Evolutionary conservation across 2,797 vertebrate genomes (phyloP).

Genomic region (Melanotaenia maccullochi): DNA sequence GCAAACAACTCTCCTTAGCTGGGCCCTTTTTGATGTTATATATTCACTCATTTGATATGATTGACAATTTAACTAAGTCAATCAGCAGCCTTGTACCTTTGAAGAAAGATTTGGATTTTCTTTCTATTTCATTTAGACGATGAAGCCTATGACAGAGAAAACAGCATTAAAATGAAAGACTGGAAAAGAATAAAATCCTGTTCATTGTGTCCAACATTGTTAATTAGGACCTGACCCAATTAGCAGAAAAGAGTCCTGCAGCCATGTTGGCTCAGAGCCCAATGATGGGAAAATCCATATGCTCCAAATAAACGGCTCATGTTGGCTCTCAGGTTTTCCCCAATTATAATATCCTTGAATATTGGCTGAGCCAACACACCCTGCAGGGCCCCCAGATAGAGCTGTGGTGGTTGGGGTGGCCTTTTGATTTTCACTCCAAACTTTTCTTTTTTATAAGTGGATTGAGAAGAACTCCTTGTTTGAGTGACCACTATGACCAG

Average conservation of each 20-base stretch:
- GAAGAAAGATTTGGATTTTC: background rate
- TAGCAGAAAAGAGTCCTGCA: conserved; percentile 72
- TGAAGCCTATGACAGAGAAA: conserved; percentile 33
- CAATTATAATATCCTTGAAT: conserved; percentile 77
- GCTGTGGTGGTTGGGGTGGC: conserved; percentile 7
- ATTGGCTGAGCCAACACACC: conserved; percentile 60
- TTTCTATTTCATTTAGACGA: conserved; percentile 17
- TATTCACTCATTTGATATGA: conserved; percentile 5
- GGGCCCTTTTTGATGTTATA: background rate
- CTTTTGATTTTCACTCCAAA: conserved; percentile 45
- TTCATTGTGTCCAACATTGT: conserved; percentile 62
- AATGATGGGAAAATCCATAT: conserved; percentile 83
- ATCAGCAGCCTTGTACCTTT: conserved; percentile 22
- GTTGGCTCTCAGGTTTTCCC: conserved; percentile 67
- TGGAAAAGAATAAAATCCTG: conserved; percentile 53
- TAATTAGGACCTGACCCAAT: conserved; percentile 81
- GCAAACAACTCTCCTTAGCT: conserved; percentile 9
- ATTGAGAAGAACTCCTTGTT: conserved; percentile 19
- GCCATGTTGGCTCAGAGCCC: conserved; percentile 77
- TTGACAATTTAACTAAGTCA: conserved; percentile 28
- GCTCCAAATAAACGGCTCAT: conserved; percentile 78
- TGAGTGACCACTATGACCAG: background rate
- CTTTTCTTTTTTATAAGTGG: conserved; percentile 31
- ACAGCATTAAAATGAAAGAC: conserved; percentile 50
- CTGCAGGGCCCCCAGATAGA: conserved; percentile 59